Conservation (phyloP, 1,140 invertebrate species). For the Popillia japonica region DNA sequence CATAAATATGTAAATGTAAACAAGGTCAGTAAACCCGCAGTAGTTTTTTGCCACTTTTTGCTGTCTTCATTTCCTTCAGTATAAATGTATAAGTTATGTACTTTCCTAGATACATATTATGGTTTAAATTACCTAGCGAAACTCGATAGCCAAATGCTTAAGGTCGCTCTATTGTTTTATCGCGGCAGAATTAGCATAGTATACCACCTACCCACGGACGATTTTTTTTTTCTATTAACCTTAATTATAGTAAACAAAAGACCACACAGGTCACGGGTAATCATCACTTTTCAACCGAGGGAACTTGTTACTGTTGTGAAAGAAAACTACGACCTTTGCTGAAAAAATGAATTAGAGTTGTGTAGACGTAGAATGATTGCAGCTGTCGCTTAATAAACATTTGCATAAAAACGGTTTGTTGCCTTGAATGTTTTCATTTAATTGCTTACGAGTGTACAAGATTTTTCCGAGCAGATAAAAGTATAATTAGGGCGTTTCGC, state of each 20-base stretch:
- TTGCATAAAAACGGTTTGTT: neutral
- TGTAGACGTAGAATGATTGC: neutral
- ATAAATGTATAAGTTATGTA: slow-evolving; percentile 1
- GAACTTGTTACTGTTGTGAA: neutral
- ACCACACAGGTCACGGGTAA: neutral
- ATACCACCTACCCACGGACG: neutral
- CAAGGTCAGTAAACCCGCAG: neutral
- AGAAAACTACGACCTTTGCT: neutral
- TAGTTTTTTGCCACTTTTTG: neutral
- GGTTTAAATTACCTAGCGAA: slow-evolving; percentile 1
- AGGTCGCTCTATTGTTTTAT: slow-evolving; percentile 18
- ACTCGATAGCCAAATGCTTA: slow-evolving; percentile 8
- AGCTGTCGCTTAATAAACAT: neutral
- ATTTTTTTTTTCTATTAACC: slow-evolving; percentile 28
- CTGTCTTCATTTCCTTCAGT: neutral
- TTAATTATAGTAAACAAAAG: slow-evolving; percentile 12
- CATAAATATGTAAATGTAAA: neutral
- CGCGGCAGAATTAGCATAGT: slow-evolving; percentile 13
- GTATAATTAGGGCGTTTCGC: too few relatives aligned
- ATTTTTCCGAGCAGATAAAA: too few relatives aligned
- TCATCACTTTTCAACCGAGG: neutral
- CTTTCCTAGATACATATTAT: neutral
- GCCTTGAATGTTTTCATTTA: neutral
- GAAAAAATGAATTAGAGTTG: neutral
- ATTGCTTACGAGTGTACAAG: neutral